phyloP scores from a whole-genome alignment of 2,113 vertebrate species.

The Petrocephalus zakoni region DNA sequence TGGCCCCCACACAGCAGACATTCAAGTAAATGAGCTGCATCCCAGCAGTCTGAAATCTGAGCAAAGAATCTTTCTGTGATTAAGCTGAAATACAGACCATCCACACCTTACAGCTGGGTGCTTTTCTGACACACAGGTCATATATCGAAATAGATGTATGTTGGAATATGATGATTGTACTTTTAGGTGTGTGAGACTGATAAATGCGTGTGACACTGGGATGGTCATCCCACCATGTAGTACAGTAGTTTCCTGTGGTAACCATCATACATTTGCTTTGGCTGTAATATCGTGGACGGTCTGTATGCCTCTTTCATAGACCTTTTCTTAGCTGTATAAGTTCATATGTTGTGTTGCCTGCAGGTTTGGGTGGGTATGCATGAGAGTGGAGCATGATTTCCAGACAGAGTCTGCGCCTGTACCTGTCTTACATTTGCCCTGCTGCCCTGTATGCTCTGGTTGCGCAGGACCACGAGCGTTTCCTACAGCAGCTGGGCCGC shows the following conservation, averaged over 20 bases:
- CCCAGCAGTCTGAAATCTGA: not conserved
- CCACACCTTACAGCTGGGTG: not conserved
- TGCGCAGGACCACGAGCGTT: conserved; percentile 67
- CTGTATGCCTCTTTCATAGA: not conserved
- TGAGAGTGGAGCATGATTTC: not conserved
- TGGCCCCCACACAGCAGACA: not conserved
- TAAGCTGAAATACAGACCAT: not conserved
- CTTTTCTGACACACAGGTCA: not conserved
- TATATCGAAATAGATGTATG: not conserved
- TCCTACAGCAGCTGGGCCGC: conserved; percentile 77
- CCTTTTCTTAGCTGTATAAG: not conserved
- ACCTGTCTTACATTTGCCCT: not conserved
- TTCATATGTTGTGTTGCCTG: not conserved
- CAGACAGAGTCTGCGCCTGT: not conserved
- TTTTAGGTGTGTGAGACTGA: not conserved
- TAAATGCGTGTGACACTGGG: not conserved
- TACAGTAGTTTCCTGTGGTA: not conserved
- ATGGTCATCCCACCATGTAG: not conserved
- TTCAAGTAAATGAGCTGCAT: not conserved
- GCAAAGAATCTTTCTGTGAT: not conserved
- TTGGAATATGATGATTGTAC: not conserved
- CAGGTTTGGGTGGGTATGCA: not conserved
- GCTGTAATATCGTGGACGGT: not conserved
- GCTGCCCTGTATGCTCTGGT: not conserved
- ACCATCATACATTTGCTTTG: not conserved